phyloP scores from a whole-genome alignment of 2,888 invertebrate genomes.

The Oscheius sp. region DNA sequence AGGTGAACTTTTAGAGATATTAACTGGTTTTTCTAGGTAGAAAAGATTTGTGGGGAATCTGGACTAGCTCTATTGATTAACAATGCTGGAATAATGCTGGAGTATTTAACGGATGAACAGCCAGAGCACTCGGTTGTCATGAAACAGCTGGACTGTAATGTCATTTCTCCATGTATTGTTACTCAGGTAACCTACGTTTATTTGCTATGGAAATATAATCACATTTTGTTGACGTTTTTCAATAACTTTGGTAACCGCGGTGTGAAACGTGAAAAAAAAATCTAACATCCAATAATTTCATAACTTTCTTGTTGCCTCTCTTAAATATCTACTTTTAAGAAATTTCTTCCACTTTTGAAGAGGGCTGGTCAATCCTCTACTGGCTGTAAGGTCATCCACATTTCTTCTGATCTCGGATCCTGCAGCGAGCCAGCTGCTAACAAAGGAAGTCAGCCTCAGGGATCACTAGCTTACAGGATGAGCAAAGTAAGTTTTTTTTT shows the following conservation, averaged over 20 bases:
- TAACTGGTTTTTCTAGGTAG: neutral
- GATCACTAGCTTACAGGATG: constrained; percentile 40
- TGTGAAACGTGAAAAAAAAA: neutral
- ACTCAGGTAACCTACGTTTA: constrained; percentile 31
- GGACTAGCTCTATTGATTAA: constrained; percentile 25
- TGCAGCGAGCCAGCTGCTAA: constrained; percentile 29
- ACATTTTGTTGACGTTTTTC: neutral
- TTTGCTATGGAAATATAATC: no score
- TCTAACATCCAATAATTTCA: neutral
- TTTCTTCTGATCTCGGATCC: constrained; percentile 47
- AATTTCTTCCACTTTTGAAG: constrained; percentile 43
- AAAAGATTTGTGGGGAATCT: constrained; percentile 1
- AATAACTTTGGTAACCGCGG: no score
- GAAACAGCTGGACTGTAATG: constrained; percentile 76
- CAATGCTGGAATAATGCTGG: constrained; percentile 23
- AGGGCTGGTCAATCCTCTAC: constrained; percentile 38
- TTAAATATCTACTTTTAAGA: neutral
- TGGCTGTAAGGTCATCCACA: constrained; percentile 49
- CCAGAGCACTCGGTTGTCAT: constrained; percentile 1
- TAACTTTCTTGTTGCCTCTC: neutral
- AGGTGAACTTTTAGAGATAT: neutral
- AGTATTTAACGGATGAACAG: constrained; percentile 2
- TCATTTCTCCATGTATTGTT: constrained; percentile 68
- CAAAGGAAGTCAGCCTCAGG: constrained; percentile 4
- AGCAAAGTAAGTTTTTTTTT: constrained; percentile 34